Percentiles rank a stretch among this genome's conserved stretches.
These are phyloP conservation scores for Acrocephalus scirpaceus DNA, from an alignment of 2,797 vertebrate species.

Conservation along the genomic window DNA sequence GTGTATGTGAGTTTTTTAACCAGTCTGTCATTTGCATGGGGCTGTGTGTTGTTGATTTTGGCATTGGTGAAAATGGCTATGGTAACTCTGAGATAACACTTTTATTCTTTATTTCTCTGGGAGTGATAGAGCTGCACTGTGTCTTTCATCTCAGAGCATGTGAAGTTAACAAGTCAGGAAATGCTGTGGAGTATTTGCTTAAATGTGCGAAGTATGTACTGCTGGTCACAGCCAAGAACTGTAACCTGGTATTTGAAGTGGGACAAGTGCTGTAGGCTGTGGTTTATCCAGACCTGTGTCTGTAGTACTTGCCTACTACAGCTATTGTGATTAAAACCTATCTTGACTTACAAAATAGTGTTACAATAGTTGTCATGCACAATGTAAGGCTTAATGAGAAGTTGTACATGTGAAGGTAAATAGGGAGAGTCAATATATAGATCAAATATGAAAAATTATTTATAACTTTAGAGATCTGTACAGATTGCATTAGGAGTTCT, in stretches of 20 bases:
- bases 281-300: not conserved
- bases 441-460: not conserved
- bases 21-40: not conserved
- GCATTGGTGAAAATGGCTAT: conserved; percentile 21
- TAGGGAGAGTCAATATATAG: not conserved
- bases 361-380: not conserved
- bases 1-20: not conserved
- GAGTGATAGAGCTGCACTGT: not conserved
- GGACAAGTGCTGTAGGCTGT: not conserved
- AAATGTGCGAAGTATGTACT: not conserved
- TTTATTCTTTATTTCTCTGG: conserved; percentile 7
- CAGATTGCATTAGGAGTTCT: not conserved
- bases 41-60: conserved; percentile 31
- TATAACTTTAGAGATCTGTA: not conserved
- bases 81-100: not conserved
- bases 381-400: not conserved
- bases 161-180: conserved; percentile 5
- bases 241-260: not conserved
- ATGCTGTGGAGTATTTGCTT: not conserved
- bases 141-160: not conserved
- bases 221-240: not conserved
- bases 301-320: not conserved
- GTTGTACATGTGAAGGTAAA: not conserved
- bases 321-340: not conserved
- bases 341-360: not conserved